phyloP scores from a whole-genome alignment of 2,113 vertebrate species.

The Chamaea fasciata region DNA sequence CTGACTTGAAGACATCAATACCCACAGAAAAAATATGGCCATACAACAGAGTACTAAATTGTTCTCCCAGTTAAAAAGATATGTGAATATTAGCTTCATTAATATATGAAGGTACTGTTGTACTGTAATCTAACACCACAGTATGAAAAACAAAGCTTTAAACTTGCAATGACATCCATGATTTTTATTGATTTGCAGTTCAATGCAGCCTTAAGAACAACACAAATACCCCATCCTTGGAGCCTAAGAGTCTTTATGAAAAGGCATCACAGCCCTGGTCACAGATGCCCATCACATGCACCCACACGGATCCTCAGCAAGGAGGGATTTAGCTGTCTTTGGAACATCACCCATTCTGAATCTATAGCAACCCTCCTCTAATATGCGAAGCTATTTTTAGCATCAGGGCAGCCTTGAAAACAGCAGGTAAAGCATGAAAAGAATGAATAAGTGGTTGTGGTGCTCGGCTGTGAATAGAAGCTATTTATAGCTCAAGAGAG shows the following conservation, averaged over 20 bases:
- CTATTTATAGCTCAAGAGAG: slow-evolving; percentile 17
- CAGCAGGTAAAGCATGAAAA: slow-evolving; percentile 55
- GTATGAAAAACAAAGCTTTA: background rate
- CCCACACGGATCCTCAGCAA: rapidly evolving
- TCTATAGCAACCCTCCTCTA: slow-evolving; percentile 51
- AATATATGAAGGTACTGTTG: background rate
- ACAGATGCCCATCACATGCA: background rate
- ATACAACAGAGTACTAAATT: background rate
- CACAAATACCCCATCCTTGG: background rate
- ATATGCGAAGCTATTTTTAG: slow-evolving; percentile 34
- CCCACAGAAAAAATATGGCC: background rate
- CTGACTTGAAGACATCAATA: background rate
- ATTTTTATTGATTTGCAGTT: background rate
- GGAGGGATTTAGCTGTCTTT: background rate
- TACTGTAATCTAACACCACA: background rate
- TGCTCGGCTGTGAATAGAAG: slow-evolving; percentile 17
- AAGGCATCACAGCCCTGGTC: background rate
- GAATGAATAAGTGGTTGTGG: slow-evolving; percentile 55
- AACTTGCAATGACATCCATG: background rate
- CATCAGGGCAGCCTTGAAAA: slow-evolving; percentile 44
- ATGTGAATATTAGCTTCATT: background rate
- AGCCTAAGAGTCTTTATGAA: background rate
- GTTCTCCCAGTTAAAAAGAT: background rate
- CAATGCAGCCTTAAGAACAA: background rate
- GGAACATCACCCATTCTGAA: slow-evolving; percentile 16